Percentiles rank a stretch among this genome's conserved stretches.
Conservation (phyloP, 2,113 vertebrate species). For the Podarcis cretensis region DNA sequence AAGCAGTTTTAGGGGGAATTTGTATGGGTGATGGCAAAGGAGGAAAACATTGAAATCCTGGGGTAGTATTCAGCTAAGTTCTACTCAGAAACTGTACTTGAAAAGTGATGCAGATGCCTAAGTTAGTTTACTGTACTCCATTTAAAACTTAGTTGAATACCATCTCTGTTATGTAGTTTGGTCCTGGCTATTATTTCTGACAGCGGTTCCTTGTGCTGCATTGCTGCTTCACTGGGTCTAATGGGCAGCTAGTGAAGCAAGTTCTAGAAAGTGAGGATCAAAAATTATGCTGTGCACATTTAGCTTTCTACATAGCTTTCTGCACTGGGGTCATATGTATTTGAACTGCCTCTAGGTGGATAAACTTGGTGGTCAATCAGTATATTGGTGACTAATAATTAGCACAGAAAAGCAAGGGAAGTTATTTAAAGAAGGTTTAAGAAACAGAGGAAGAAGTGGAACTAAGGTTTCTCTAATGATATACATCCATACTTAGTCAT, state of each 20-base stretch:
- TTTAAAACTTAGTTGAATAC: too few species aligned
- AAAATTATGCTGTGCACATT: neutral
- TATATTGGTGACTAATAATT: neutral
- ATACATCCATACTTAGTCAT: neutral
- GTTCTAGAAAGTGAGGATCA: too few species aligned
- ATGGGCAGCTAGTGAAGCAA: too few species aligned
- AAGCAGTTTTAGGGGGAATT: too few species aligned
- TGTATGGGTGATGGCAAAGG: neutral
- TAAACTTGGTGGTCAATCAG: neutral
- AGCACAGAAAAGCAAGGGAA: neutral
- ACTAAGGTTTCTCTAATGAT: neutral
- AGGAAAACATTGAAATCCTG: neutral
- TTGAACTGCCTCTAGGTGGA: neutral
- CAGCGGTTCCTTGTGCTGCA: neutral
- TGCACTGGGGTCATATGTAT: neutral
- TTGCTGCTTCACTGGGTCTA: neutral
- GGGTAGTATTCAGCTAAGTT: too few species aligned
- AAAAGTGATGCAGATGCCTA: too few species aligned
- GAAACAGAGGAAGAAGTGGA: neutral
- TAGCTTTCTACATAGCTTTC: neutral
- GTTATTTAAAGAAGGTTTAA: constrained; percentile 1
- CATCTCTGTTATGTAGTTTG: neutral
- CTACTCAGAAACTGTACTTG: too few species aligned
- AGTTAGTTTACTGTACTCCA: too few species aligned
- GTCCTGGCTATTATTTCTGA: neutral